These are phyloP conservation scores for Zaprionus capensis DNA, from an alignment of 1,140 invertebrate species.

Conservation along the genomic window DNA sequence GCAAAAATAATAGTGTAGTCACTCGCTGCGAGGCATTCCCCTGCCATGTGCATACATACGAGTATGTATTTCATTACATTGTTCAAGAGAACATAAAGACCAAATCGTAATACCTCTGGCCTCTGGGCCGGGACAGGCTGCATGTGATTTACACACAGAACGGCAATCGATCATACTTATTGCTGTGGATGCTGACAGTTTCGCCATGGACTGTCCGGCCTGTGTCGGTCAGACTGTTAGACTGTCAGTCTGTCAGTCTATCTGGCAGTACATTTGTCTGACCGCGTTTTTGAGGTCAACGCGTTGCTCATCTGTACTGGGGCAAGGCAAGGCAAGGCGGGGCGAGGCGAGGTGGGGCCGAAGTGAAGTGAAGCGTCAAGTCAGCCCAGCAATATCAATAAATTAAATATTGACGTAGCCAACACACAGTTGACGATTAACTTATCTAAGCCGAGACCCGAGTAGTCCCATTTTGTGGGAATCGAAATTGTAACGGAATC, in stretches of 20 bases:
- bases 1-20: neutral
- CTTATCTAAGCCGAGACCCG: slow-evolving; percentile 35
- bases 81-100: neutral
- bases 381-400: slow-evolving; percentile 48
- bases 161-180: slow-evolving; percentile 47
- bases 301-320: slow-evolving; percentile 16
- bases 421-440: slow-evolving; percentile 42
- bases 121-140: slow-evolving; percentile 2
- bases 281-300: slow-evolving; percentile 38
- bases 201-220: slow-evolving; percentile 26
- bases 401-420: slow-evolving; percentile 72
- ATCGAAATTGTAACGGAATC: neutral
- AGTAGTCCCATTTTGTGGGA: neutral
- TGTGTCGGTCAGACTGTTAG: slow-evolving; percentile 1
- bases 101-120: neutral
- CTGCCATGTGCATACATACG: neutral
- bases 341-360: neutral
- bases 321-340: neutral
- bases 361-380: neutral
- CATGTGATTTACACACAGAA: slow-evolving; percentile 31
- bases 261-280: slow-evolving; percentile 1
- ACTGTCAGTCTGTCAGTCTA: slow-evolving; percentile 3
- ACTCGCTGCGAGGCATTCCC: neutral
- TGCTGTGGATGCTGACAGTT: slow-evolving; percentile 44
- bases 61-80: neutral